Percentiles rank a stretch among this genome's conserved stretches.
Conservation (phyloP, 1,140 invertebrate species). For the Apis cerana region DNA sequence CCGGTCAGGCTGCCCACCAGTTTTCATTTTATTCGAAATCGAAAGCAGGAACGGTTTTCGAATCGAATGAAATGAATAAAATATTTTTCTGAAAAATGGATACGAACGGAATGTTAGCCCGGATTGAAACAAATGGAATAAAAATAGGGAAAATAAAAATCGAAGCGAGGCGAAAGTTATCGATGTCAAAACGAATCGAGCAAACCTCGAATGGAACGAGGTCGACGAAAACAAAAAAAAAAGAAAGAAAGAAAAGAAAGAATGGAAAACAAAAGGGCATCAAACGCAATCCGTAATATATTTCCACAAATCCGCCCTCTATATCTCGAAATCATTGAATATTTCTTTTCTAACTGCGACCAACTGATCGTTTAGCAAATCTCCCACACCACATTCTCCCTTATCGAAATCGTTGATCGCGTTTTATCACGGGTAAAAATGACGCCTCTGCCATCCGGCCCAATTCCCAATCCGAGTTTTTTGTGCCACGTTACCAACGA, state of each 20-base stretch:
- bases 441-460: background rate
- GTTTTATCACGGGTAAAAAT: background rate
- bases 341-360: background rate
- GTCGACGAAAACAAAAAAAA: background rate
- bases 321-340: background rate
- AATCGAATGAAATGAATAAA: background rate
- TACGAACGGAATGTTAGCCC: background rate
- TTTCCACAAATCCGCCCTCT: background rate
- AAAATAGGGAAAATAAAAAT: no score
- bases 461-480: background rate
- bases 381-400: background rate
- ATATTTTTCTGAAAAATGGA: background rate
- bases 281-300: background rate
- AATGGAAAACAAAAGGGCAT: background rate
- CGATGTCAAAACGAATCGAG: background rate
- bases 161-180: no score
- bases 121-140: no score
- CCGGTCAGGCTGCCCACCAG: no score
- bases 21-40: background rate
- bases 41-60: no score
- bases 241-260: background rate
- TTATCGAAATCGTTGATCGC: conserved; percentile 4
- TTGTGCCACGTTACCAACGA: background rate
- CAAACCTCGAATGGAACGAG: no score
- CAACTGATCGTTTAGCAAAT: background rate